Percentiles rank a stretch among this genome's conserved stretches.
These are phyloP conservation scores for Mythimna loreyi DNA, from an alignment of 2,888 invertebrate species.

Conservation along the genomic window DNA sequence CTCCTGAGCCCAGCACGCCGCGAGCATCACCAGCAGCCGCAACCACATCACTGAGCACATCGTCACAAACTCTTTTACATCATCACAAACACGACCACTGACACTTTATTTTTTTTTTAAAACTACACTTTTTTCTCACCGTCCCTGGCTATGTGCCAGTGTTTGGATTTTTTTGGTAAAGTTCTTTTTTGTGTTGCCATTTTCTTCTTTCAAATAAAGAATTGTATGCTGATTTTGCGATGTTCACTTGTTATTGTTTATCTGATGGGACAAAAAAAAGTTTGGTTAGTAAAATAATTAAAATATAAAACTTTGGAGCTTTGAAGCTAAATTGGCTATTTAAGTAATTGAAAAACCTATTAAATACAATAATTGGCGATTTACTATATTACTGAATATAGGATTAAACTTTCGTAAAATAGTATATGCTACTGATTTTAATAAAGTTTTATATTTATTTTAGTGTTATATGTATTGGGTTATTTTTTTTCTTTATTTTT, in stretches of 20 bases:
- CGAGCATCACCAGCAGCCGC: constrained; percentile 83
- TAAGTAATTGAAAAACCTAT: too few relatives aligned
- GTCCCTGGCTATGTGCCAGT: constrained; percentile 39
- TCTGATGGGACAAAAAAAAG: background rate
- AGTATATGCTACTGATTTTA: too few relatives aligned
- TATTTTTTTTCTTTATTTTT: too few relatives aligned
- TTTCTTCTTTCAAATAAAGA: constrained; percentile 31
- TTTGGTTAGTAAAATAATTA: background rate
- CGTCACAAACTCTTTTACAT: constrained; percentile 74
- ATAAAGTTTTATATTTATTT: too few relatives aligned
- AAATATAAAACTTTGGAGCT: too few relatives aligned
- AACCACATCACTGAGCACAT: constrained; percentile 88
- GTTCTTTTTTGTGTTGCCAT: constrained; percentile 35
- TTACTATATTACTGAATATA: too few relatives aligned
- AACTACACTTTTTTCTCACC: constrained; percentile 59
- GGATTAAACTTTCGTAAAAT: too few relatives aligned
- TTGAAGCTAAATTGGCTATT: too few relatives aligned
- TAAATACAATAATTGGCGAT: too few relatives aligned
- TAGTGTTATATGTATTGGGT: too few relatives aligned
- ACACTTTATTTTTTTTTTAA: constrained; percentile 30
- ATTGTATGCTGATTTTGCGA: background rate
- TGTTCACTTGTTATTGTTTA: constrained; percentile 4
- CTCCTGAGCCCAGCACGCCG: constrained; percentile 87
- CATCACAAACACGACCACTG: constrained; percentile 63
- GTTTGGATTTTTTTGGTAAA: constrained; percentile 38